These are phyloP conservation scores for Urophycis tenuis DNA, from an alignment of 2,797 vertebrate species.

Conservation along the genomic window DNA sequence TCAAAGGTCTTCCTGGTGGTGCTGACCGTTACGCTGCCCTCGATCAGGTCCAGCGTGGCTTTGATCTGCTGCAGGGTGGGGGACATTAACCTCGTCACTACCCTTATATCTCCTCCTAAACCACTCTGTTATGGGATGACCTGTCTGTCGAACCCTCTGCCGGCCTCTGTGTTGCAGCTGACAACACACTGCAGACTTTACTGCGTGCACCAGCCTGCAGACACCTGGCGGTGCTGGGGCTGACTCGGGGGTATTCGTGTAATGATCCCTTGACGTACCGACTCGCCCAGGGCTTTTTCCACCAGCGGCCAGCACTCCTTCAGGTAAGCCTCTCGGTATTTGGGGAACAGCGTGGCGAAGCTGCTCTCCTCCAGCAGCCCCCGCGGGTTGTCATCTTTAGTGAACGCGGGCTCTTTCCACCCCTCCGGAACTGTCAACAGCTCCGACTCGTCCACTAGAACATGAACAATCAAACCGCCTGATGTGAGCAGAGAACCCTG, in stretches of 20 bases:
- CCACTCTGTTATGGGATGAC: too few relatives aligned
- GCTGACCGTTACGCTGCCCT: conserved; percentile 89
- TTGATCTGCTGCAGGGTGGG: conserved; percentile 73
- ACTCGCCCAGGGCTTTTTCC: conserved; percentile 81
- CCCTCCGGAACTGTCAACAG: conserved; percentile 91
- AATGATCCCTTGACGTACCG: conserved; percentile 61
- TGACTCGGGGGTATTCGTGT: too few relatives aligned
- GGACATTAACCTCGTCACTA: neutral
- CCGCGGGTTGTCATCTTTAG: conserved; percentile 82
- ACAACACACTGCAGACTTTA: too few relatives aligned
- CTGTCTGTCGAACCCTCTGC: too few relatives aligned
- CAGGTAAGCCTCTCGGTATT: conserved; percentile 89
- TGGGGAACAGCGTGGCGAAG: conserved; percentile 92
- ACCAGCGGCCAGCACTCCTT: conserved; percentile 95
- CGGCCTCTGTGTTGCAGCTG: too few relatives aligned
- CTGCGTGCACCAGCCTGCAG: too few relatives aligned
- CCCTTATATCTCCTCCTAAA: too few relatives aligned
- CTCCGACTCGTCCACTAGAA: conserved; percentile 74
- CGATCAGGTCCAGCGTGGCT: conserved; percentile 85
- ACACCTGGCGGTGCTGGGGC: too few relatives aligned
- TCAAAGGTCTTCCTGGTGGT: conserved; percentile 95
- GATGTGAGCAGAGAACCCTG: neutral
- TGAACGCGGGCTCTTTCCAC: conserved; percentile 87
- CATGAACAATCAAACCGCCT: too few relatives aligned
- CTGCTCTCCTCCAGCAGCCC: conserved; percentile 94